Evolutionary conservation across 2,113 vertebrate genomes (phyloP).

Genomic region (Gymnocephalus cernua): DNA sequence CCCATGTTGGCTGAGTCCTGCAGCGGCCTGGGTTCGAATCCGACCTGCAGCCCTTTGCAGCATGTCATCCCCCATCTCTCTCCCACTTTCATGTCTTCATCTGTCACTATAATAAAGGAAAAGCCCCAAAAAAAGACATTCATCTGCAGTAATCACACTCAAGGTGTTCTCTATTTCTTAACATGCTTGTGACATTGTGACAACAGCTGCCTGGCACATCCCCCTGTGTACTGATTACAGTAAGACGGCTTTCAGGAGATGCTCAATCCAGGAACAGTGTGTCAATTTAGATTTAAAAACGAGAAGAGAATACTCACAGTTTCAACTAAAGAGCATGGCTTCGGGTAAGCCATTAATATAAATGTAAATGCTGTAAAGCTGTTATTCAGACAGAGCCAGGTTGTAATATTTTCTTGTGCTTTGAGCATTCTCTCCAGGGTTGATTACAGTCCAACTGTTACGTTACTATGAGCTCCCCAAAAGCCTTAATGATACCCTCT

Average conservation of each 20-base stretch:
- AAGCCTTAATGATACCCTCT: conserved; percentile 46
- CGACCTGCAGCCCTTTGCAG: no score
- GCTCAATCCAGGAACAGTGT: not conserved
- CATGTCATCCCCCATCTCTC: no score
- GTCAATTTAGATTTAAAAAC: conserved; percentile 16
- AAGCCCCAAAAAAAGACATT: not conserved
- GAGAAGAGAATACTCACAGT: no score
- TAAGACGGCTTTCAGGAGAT: not conserved
- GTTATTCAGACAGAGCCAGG: conserved; percentile 7
- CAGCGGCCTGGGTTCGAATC: no score
- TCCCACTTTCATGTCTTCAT: no score
- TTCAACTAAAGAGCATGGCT: no score
- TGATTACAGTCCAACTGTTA: conserved; percentile 37
- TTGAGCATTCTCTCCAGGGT: conserved; percentile 18
- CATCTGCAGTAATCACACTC: conserved; percentile 35
- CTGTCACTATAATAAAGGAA: no score
- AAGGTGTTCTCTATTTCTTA: conserved; percentile 15
- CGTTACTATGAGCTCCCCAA: conserved; percentile 39
- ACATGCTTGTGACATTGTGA: conserved; percentile 31
- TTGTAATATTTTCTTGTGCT: conserved; percentile 17
- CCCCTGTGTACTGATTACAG: not conserved
- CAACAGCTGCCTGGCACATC: not conserved
- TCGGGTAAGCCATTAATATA: conserved; percentile 22
- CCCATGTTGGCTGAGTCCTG: no score
- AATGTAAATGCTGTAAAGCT: conserved; percentile 12